Evolutionary conservation across 2,113 vertebrate species (phyloP).

Genomic region (Poecile atricapillus): DNA sequence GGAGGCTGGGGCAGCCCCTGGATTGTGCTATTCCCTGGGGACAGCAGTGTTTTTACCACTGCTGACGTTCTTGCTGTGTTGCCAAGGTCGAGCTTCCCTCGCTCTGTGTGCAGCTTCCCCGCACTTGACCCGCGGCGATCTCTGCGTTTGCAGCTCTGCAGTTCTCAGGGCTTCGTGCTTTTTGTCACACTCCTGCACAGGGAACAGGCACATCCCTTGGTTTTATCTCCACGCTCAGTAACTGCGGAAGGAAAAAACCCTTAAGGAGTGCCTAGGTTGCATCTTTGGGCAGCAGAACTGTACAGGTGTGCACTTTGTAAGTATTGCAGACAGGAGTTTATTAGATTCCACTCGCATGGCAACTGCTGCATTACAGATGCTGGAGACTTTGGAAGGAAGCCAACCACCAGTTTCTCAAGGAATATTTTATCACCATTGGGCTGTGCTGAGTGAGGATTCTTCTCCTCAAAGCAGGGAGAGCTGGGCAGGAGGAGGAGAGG

Average conservation of each 20-base stretch:
- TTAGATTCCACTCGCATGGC: slow-evolving; percentile 6
- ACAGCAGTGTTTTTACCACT: neutral
- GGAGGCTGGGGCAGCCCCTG: neutral
- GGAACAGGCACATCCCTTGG: neutral
- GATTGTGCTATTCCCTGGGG: accelerated
- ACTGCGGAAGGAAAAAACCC: neutral
- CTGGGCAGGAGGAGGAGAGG: neutral
- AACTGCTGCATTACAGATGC: slow-evolving; percentile 17
- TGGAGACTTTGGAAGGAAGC: neutral
- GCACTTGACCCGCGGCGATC: neutral
- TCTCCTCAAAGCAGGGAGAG: neutral
- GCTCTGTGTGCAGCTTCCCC: accelerated
- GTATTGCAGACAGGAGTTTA: slow-evolving; percentile 2
- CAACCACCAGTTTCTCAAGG: neutral
- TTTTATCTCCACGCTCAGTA: neutral
- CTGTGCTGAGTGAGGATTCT: neutral
- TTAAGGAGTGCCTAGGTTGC: slow-evolving; percentile 11
- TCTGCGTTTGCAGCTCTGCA: neutral
- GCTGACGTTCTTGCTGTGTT: neutral
- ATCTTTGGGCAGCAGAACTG: neutral
- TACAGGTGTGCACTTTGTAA: slow-evolving; percentile 23
- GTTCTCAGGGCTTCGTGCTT: neutral
- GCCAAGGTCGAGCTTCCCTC: neutral
- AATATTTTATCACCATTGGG: neutral
- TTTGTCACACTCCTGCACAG: accelerated